Evolutionary conservation across 1,140 invertebrate species (phyloP).

Genomic region (Phocides pigmalion): DNA sequence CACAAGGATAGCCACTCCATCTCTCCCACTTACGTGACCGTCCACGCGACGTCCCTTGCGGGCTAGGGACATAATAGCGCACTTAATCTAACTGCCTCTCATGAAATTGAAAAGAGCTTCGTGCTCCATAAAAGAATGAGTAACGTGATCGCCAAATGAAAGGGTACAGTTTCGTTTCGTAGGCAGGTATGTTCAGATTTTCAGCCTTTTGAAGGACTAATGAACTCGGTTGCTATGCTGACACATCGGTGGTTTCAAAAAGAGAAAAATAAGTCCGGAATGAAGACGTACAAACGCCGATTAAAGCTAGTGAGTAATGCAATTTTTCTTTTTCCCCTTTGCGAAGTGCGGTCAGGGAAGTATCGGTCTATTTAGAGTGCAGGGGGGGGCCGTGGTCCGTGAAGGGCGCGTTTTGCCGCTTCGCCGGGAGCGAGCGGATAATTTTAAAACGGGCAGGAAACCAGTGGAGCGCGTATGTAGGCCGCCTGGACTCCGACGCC

Average conservation of each 20-base stretch:
- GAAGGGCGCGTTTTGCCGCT: conserved; percentile 73
- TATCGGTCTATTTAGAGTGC: conserved; percentile 59
- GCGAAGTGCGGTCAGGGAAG: conserved; percentile 25
- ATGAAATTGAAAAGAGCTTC: conserved; percentile 30
- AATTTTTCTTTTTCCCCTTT: conserved; percentile 20
- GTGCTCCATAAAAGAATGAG: conserved; percentile 26
- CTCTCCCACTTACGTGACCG: conserved; percentile 36
- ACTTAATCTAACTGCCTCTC: conserved; percentile 33
- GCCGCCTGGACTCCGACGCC: conserved; percentile 60
- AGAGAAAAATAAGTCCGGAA: conserved; percentile 12
- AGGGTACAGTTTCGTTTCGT: conserved; percentile 5
- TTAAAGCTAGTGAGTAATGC: conserved; percentile 32
- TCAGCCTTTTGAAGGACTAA: conserved; percentile 14
- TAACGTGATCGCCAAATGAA: conserved; percentile 17
- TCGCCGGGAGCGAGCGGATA: conserved; percentile 65
- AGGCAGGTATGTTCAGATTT: conserved; percentile 3
- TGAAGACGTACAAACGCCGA: conserved; percentile 24
- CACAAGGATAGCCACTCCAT: conserved; percentile 66
- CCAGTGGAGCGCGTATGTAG: conserved; percentile 72
- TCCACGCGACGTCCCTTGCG: conserved; percentile 40
- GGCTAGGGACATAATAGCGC: conserved; percentile 27
- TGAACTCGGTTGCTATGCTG: conserved; percentile 18
- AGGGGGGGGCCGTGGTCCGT: conserved; percentile 61
- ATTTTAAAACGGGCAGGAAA: conserved; percentile 77
- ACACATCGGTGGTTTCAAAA: conserved; percentile 29